phyloP scores from a whole-genome alignment of 2,888 invertebrate species.

The Drosophila paracracens region DNA sequence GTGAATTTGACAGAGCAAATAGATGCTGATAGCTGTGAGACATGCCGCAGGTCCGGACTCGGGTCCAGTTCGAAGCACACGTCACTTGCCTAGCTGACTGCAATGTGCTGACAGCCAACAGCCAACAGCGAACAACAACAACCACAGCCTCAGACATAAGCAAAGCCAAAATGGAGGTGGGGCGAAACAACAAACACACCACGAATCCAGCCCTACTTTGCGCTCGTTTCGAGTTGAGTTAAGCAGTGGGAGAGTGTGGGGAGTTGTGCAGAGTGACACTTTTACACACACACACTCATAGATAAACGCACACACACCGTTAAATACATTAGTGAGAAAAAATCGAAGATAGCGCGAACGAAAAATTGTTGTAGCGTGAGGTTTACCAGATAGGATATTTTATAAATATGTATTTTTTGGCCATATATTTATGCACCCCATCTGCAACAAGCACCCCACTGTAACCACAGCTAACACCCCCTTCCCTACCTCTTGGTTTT shows the following conservation, averaged over 20 bases:
- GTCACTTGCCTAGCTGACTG: conserved; percentile 63
- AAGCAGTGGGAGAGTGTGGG: conserved; percentile 8
- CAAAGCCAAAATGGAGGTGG: conserved; percentile 1
- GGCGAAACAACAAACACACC: neutral
- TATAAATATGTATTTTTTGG: conserved; percentile 75
- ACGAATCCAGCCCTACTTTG: neutral
- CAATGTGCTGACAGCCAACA: conserved; percentile 73
- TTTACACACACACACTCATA: conserved; percentile 14
- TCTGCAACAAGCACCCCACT: conserved; percentile 23
- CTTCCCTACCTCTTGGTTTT: conserved; percentile 63
- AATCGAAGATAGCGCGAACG: conserved; percentile 54
- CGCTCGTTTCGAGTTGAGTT: neutral
- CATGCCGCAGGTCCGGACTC: conserved; percentile 60
- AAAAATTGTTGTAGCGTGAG: conserved; percentile 45
- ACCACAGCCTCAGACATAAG: conserved; percentile 27
- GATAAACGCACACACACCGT: conserved; percentile 13
- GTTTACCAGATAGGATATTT: conserved; percentile 53
- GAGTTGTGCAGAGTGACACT: conserved; percentile 21
- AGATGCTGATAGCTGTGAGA: conserved; percentile 68
- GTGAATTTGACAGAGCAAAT: conserved; percentile 74
- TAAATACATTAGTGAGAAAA: conserved; percentile 57
- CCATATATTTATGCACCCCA: conserved; percentile 78
- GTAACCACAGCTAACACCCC: conserved; percentile 22
- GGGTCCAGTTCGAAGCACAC: conserved; percentile 56
- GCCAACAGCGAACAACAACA: conserved; percentile 15